These are phyloP conservation scores for Pristionchus fissidentatus DNA, from an alignment of 2,888 invertebrate genomes.

Conservation along the genomic window DNA sequence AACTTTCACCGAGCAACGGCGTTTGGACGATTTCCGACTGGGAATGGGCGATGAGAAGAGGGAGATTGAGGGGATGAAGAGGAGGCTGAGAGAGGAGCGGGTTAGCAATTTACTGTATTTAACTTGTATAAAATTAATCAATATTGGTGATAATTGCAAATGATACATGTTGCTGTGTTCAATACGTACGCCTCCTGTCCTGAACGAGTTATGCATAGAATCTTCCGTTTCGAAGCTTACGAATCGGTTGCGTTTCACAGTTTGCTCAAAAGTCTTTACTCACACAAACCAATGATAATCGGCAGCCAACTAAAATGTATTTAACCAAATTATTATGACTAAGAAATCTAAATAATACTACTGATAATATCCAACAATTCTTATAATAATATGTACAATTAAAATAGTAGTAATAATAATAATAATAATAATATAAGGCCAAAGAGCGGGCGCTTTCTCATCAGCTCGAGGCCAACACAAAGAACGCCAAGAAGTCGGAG, in stretches of 20 bases:
- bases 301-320: too few relatives aligned
- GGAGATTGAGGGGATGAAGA: conserved; percentile 47
- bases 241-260: too few relatives aligned
- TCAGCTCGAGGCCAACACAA: conserved; percentile 15
- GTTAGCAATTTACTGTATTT: neutral
- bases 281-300: too few relatives aligned
- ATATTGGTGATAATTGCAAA: neutral
- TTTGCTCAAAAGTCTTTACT: too few relatives aligned
- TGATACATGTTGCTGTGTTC: neutral
- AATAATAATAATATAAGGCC: neutral
- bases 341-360: neutral
- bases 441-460: neutral
- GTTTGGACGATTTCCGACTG: conserved; percentile 45
- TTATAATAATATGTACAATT: neutral
- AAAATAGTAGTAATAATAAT: neutral
- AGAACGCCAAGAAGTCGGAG: conserved; percentile 47
- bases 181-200: neutral
- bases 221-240: too few relatives aligned
- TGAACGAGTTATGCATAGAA: too few relatives aligned
- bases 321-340: neutral
- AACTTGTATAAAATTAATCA: neutral
- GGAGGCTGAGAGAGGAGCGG: conserved; percentile 33
- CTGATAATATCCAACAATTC: neutral
- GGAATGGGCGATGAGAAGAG: conserved; percentile 38
- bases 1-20: conserved; percentile 43